Conservation (phyloP, 2,888 invertebrate species). For the Mythimna albipuncta region DNA sequence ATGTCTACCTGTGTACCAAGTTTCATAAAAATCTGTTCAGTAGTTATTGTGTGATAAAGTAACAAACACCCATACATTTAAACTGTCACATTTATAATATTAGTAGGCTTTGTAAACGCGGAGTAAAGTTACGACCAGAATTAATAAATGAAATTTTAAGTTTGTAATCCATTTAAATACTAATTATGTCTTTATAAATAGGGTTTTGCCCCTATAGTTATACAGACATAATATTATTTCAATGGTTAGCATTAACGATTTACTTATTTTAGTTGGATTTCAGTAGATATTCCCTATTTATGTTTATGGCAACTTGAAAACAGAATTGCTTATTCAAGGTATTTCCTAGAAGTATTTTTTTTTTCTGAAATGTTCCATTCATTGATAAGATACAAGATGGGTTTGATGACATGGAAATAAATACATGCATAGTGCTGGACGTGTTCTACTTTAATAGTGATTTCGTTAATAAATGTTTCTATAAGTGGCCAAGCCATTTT, state of each 20-base stretch:
- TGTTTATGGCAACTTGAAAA: background rate
- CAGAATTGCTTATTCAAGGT: background rate
- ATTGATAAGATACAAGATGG: background rate
- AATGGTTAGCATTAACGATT: too few species aligned
- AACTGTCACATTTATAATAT: too few species aligned
- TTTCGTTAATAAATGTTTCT: too few species aligned
- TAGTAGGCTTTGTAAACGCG: background rate
- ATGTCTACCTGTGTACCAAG: too few species aligned
- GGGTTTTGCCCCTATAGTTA: too few species aligned
- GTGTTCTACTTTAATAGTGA: too few species aligned
- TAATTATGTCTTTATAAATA: background rate
- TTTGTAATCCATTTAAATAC: background rate
- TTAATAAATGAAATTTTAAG: background rate
- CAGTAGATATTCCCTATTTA: background rate
- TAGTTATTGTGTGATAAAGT: too few species aligned
- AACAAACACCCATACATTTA: too few species aligned
- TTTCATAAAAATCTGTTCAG: too few species aligned
- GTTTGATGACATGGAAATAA: background rate
- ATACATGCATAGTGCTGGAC: background rate
- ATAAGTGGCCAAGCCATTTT: too few species aligned
- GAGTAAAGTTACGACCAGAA: background rate
- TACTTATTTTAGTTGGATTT: background rate
- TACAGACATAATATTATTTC: too few species aligned
- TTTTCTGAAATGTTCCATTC: background rate
- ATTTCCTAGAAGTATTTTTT: background rate